Percentiles rank a stretch among this genome's conserved stretches.
Conservation (phyloP, 2,797 vertebrate species). For the Oophaga sylvatica region DNA sequence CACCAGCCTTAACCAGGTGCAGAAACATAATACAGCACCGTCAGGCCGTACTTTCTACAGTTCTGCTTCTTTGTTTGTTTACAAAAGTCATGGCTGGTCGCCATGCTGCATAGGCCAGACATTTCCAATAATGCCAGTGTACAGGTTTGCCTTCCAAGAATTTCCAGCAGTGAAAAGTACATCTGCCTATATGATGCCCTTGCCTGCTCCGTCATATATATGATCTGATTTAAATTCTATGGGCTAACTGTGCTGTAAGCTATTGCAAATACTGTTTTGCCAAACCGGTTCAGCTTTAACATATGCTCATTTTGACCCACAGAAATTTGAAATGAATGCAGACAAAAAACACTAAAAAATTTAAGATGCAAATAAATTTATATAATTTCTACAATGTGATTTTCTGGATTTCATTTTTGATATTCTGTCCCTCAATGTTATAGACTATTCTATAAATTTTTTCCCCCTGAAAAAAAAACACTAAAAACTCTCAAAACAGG, state of each 20-base stretch:
- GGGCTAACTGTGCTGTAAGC: neutral
- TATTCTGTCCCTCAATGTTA: no score
- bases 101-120: conserved; percentile 36
- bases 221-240: conserved; percentile 6
- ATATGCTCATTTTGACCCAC: neutral
- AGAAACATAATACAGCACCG: conserved; percentile 28
- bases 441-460: no score
- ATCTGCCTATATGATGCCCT: neutral
- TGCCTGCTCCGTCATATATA: conserved; percentile 1
- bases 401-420: no score
- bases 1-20: conserved; percentile 44
- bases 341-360: neutral
- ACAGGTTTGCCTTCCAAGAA: conserved; percentile 24
- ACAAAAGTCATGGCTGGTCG: conserved; percentile 42
- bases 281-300: neutral
- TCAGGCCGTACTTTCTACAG: conserved; percentile 3
- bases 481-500: no score
- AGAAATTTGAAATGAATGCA: neutral
- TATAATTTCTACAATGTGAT: no score
- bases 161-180: conserved; percentile 39
- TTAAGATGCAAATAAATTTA: no score
- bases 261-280: neutral
- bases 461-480: no score
- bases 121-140: conserved; percentile 43
- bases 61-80: conserved; percentile 30